Evolutionary conservation across 2,113 vertebrate species (phyloP).

Genomic region (Thunnus maccoyii): DNA sequence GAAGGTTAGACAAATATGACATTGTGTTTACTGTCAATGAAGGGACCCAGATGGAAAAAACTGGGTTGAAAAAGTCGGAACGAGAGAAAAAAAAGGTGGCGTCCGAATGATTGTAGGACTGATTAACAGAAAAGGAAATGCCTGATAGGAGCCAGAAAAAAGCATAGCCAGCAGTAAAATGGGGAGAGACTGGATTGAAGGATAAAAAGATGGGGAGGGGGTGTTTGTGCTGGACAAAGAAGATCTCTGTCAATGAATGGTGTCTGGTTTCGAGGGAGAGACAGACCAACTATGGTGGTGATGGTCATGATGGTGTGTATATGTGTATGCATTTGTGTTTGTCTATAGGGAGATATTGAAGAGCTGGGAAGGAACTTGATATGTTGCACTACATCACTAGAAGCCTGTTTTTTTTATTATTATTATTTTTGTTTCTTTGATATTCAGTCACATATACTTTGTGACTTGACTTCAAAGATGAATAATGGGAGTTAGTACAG

Average conservation of each 20-base stretch:
- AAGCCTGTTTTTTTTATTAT: constrained; percentile 6
- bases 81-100: neutral
- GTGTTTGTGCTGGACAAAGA: constrained; percentile 75
- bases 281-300: constrained; percentile 18
- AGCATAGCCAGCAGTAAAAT: constrained; percentile 39
- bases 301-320: neutral
- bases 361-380: constrained; percentile 40
- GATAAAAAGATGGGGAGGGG: constrained; percentile 45
- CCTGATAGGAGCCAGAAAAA: constrained; percentile 20
- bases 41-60: neutral
- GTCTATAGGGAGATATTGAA: constrained; percentile 10
- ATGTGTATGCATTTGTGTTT: constrained; percentile 8
- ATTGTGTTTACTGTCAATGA: neutral
- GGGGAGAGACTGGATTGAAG: constrained; percentile 27
- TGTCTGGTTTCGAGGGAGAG: constrained; percentile 72
- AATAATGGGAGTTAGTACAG: too few relatives aligned
- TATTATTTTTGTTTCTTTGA: neutral
- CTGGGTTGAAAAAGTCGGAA: neutral
- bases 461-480: too few relatives aligned
- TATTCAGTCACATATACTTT: too few relatives aligned
- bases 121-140: constrained; percentile 47
- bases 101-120: neutral
- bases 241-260: constrained; percentile 74
- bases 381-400: constrained; percentile 29
- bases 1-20: neutral